These are phyloP conservation scores for Agriopis leucophaearia DNA, from an alignment of 2,888 invertebrate species.

Conservation along the genomic window DNA sequence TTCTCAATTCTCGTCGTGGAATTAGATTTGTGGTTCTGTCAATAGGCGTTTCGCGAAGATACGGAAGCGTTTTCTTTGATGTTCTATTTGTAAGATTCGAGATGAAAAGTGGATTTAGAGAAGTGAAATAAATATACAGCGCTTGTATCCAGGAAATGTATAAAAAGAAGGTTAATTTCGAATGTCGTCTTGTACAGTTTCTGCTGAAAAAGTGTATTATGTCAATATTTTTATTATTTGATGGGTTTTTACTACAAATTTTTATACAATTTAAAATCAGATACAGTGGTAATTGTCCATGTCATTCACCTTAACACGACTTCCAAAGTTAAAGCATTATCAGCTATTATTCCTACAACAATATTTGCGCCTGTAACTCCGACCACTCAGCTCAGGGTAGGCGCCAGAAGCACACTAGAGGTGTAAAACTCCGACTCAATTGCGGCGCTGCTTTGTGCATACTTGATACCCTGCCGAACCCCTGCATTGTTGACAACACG, in stretches of 20 bases:
- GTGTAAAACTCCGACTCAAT: constrained; percentile 64
- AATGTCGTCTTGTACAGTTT: too few species aligned
- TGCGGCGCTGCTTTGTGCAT: constrained; percentile 67
- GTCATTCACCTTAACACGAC: too few species aligned
- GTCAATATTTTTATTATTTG: background rate
- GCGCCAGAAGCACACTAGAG: constrained; percentile 53
- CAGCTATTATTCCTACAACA: constrained; percentile 32
- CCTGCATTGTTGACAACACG: constrained; percentile 47
- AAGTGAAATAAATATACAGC: constrained; percentile 19
- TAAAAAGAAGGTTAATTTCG: constrained; percentile 1
- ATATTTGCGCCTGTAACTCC: constrained; percentile 62
- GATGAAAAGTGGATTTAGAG: constrained; percentile 33
- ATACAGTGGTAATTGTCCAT: too few species aligned
- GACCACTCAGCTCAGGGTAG: constrained; percentile 49
- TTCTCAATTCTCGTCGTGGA: constrained; percentile 68
- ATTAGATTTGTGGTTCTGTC: constrained; percentile 72
- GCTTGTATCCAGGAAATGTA: background rate
- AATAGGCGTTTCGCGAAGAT: constrained; percentile 58
- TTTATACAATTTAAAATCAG: background rate
- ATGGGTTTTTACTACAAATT: background rate
- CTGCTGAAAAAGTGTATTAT: too few species aligned
- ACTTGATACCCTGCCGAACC: constrained; percentile 62
- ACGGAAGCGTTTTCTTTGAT: constrained; percentile 53
- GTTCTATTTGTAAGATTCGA: constrained; percentile 50
- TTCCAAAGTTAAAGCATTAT: background rate